These are phyloP conservation scores for Leucopsar rothschildi DNA, from an alignment of 2,113 vertebrate genomes.

Conservation along the genomic window DNA sequence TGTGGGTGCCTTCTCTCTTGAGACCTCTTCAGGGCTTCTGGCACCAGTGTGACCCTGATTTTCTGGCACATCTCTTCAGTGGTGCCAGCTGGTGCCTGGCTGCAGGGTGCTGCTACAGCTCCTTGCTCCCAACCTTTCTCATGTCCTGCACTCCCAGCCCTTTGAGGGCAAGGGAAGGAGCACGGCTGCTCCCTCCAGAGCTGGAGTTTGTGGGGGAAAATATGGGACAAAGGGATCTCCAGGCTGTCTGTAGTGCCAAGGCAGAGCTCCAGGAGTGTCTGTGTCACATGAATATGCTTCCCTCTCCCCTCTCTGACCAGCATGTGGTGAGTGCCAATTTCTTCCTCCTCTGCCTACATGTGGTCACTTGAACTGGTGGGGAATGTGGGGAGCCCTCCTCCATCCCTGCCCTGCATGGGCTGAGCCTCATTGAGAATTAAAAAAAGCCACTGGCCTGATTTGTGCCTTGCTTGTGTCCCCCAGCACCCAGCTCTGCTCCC, in stretches of 20 bases:
- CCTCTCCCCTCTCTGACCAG: rapidly evolving
- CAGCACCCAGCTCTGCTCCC: not conserved
- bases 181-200: not conserved
- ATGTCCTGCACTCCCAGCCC: not conserved
- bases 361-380: not conserved
- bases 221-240: not conserved
- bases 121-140: not conserved
- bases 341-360: rapidly evolving
- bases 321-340: not conserved
- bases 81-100: not conserved
- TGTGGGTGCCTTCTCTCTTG: not conserved
- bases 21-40: not conserved
- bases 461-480: not conserved
- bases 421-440: not conserved
- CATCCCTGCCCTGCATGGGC: not conserved
- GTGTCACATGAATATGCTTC: not conserved
- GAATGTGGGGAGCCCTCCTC: not conserved
- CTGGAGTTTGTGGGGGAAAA: not conserved
- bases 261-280: not conserved
- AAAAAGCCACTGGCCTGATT: not conserved
- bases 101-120: not conserved
- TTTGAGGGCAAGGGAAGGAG: not conserved
- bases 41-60: not conserved
- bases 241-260: not conserved
- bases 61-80: not conserved